phyloP scores from a whole-genome alignment of 2,888 invertebrate species.

The Penaeus monodon region DNA sequence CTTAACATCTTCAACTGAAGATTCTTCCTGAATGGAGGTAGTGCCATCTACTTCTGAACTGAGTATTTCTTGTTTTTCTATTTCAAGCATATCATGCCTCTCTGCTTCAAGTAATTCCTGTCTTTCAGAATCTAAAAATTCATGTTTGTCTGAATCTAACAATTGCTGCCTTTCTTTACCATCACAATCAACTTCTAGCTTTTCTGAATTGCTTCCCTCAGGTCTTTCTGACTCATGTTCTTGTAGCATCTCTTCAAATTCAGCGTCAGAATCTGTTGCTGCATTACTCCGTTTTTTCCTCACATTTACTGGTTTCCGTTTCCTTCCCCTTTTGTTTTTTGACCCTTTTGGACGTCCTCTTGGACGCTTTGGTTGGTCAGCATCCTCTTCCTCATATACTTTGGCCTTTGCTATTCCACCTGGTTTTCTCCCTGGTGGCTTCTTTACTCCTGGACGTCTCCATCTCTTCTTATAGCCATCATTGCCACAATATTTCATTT shows the following conservation, averaged over 20 bases:
- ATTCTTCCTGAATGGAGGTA: too few relatives aligned
- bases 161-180: background rate
- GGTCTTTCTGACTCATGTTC: conserved; percentile 26
- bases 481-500: conserved; percentile 63
- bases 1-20: too few relatives aligned
- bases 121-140: too few relatives aligned
- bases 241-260: conserved; percentile 55
- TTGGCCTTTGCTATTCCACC: conserved; percentile 25
- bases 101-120: too few relatives aligned
- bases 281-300: conserved; percentile 24
- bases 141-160: too few relatives aligned
- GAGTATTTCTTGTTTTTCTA: too few relatives aligned
- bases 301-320: conserved; percentile 17
- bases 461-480: conserved; percentile 64
- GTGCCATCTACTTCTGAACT: too few relatives aligned
- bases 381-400: conserved; percentile 26
- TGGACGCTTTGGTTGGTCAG: conserved; percentile 44
- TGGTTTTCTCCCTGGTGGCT: conserved; percentile 57
- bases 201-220: conserved; percentile 2
- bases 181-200: background rate
- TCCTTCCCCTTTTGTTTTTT: conserved; percentile 52
- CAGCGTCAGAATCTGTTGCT: conserved; percentile 72
- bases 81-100: too few relatives aligned
- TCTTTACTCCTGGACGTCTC: conserved; percentile 57
- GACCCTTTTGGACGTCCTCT: conserved; percentile 61